A percentile compares a stretch with the other conserved stretches of the same genome.
These are phyloP conservation scores for Papilio protenor DNA, from an alignment of 2,888 invertebrate species.

Conservation along the genomic window DNA sequence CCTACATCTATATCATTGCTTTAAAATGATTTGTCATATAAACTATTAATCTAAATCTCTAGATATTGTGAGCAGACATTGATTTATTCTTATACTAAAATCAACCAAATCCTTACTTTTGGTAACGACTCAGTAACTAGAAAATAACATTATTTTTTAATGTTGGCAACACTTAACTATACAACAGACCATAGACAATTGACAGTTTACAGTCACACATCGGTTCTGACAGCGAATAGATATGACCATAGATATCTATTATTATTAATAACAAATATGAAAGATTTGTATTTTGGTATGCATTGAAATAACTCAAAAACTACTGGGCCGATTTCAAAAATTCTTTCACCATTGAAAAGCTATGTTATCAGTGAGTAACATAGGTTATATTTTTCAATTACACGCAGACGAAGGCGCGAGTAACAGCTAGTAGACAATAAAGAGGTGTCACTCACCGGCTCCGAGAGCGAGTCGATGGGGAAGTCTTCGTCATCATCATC, in stretches of 20 bases:
- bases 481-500: conserved; percentile 66
- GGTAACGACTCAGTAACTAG: neutral
- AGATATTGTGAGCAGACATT: neutral
- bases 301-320: too few species aligned
- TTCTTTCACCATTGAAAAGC: too few species aligned
- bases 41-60: conserved; percentile 2
- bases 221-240: neutral
- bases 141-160: neutral
- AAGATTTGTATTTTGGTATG: too few species aligned
- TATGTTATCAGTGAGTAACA: too few species aligned
- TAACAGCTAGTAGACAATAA: neutral
- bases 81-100: neutral
- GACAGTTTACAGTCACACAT: neutral
- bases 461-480: conserved; percentile 59
- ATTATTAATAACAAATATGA: too few species aligned
- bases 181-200: neutral
- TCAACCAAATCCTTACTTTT: neutral
- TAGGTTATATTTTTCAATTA: too few species aligned
- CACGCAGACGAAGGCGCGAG: too few species aligned
- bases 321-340: too few species aligned
- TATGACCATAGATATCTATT: neutral
- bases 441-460: conserved; percentile 62
- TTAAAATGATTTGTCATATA: neutral
- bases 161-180: neutral
- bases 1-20: neutral